These are phyloP conservation scores for Dichetophora obliterata DNA, from an alignment of 2,888 invertebrate genomes.

Conservation along the genomic window DNA sequence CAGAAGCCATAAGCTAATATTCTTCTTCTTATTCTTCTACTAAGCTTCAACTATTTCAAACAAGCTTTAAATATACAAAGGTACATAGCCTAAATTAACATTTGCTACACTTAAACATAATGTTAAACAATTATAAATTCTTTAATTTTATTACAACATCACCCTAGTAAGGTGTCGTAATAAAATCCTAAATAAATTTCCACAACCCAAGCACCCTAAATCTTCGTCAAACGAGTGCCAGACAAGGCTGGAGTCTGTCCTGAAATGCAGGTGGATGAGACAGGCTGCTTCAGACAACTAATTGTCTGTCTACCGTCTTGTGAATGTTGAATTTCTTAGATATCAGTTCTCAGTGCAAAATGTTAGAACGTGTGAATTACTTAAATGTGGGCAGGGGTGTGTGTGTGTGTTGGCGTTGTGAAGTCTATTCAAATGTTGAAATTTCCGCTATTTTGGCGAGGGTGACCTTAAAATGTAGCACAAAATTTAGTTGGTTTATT, in stretches of 20 bases:
- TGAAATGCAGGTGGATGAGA: background rate
- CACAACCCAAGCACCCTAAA: background rate
- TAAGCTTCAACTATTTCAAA: background rate
- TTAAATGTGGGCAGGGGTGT: no score
- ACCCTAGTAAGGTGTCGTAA: background rate
- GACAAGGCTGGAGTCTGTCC: background rate
- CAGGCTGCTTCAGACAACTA: background rate
- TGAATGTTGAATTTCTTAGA: no score
- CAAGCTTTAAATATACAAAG: background rate
- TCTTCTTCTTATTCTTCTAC: no score
- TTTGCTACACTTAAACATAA: background rate
- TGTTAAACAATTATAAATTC: constrained; percentile 4
- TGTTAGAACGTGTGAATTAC: no score
- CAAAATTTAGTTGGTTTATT: no score
- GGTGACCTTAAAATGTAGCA: no score
- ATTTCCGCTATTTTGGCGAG: no score
- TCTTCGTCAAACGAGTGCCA: constrained; percentile 2
- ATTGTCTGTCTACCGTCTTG: background rate
- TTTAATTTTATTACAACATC: constrained; percentile 12
- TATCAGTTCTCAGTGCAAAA: no score
- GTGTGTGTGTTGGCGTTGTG: no score
- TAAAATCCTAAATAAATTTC: constrained; percentile 18
- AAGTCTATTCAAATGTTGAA: no score
- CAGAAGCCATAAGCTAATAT: no score
- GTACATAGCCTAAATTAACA: background rate